These are phyloP conservation scores for Thrips palmi DNA, from an alignment of 1,140 invertebrate species.

Conservation along the genomic window DNA sequence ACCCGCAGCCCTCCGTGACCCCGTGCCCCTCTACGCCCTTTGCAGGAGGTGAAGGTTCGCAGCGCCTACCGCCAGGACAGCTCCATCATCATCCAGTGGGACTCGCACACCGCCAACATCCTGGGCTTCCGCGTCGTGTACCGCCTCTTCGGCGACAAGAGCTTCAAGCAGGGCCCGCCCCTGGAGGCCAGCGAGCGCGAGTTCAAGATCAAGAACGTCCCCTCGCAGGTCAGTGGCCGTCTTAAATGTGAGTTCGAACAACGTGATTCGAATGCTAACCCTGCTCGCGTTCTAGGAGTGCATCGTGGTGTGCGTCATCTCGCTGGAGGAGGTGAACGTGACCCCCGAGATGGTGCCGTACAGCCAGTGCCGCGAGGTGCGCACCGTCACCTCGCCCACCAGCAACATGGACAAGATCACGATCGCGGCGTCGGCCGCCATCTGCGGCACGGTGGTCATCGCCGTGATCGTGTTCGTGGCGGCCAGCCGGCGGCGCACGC, in stretches of 20 bases:
- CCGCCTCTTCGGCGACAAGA: slow-evolving; percentile 71
- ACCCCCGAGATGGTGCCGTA: slow-evolving; percentile 71
- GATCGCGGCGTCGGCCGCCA: slow-evolving; percentile 80
- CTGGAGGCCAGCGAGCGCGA: slow-evolving; percentile 71
- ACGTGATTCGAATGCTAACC: slow-evolving; percentile 1
- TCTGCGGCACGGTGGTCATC: slow-evolving; percentile 78
- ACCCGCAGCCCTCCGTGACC: neutral
- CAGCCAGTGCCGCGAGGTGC: slow-evolving; percentile 72
- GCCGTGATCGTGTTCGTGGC: slow-evolving; percentile 74
- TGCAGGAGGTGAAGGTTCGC: slow-evolving; percentile 59
- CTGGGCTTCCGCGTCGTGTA: slow-evolving; percentile 78
- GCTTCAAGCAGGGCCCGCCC: slow-evolving; percentile 73
- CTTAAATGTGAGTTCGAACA: neutral
- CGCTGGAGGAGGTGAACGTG: slow-evolving; percentile 66
- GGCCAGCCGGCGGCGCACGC: slow-evolving; percentile 40
- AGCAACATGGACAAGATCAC: slow-evolving; percentile 89
- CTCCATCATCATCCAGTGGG: slow-evolving; percentile 80
- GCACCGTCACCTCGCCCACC: slow-evolving; percentile 56
- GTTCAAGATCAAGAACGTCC: slow-evolving; percentile 83
- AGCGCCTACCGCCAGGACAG: slow-evolving; percentile 70
- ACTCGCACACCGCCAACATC: slow-evolving; percentile 65
- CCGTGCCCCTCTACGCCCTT: neutral
- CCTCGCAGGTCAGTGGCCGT: slow-evolving; percentile 42
- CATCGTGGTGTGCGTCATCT: slow-evolving; percentile 80
- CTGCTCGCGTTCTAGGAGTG: slow-evolving; percentile 73